A percentile compares a stretch with the other conserved stretches of the same genome.
These are phyloP conservation scores for Marisa cornuarietis DNA, from an alignment of 1,140 invertebrate genomes.

Conservation along the genomic window DNA sequence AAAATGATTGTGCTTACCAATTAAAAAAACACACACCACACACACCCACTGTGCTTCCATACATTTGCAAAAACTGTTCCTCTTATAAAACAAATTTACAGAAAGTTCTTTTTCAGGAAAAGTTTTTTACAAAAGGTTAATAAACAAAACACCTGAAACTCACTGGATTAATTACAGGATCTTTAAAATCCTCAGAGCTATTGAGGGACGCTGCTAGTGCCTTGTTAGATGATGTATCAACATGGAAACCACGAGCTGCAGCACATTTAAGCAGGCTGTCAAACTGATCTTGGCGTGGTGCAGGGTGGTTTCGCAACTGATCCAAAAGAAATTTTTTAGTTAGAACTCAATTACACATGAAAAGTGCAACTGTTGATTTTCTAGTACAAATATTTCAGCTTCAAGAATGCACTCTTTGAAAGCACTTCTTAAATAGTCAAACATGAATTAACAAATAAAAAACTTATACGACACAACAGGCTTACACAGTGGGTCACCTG, in stretches of 20 bases:
- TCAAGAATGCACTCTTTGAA: no score
- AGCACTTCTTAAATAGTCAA: no score
- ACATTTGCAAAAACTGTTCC: no score
- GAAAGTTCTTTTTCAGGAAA: no score
- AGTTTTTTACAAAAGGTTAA: no score
- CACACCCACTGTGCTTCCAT: background rate
- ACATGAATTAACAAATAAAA: no score
- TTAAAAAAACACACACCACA: background rate
- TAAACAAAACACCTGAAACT: background rate
- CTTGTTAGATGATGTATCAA: slow-evolving; percentile 59
- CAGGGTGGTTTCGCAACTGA: slow-evolving; percentile 60
- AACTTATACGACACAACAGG: no score
- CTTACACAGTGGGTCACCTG: no score
- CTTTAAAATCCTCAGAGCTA: slow-evolving; percentile 54
- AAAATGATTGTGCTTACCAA: background rate
- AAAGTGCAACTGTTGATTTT: no score
- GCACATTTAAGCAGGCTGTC: slow-evolving; percentile 57
- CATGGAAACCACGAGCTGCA: slow-evolving; percentile 52
- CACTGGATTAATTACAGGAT: slow-evolving; percentile 61
- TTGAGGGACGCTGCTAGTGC: slow-evolving; percentile 62
- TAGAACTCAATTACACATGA: background rate
- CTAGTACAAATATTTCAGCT: no score
- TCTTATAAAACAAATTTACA: no score
- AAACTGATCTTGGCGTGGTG: slow-evolving; percentile 62
- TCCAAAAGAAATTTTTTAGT: slow-evolving; percentile 10